phyloP scores from a whole-genome alignment of 2,113 vertebrate genomes.

The Neofelis nebulosa region DNA sequence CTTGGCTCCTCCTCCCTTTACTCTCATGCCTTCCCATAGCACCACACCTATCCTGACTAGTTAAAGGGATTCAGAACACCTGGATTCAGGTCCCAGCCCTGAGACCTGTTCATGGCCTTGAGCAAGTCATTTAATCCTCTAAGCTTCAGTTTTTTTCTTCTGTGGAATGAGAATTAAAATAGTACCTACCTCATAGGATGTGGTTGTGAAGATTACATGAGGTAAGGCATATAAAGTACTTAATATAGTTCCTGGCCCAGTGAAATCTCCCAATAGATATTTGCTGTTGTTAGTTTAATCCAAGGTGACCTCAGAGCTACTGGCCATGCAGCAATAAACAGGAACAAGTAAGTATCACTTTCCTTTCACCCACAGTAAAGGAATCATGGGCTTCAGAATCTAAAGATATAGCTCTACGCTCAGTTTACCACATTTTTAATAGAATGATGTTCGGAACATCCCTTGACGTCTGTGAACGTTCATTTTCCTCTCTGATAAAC shows the following conservation, averaged over 20 bases:
- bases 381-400: background rate
- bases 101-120: background rate
- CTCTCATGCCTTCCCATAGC: background rate
- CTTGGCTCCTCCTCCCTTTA: background rate
- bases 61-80: background rate
- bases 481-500: constrained; percentile 49
- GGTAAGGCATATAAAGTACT: background rate
- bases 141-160: constrained; percentile 5
- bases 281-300: constrained; percentile 52
- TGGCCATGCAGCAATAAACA: constrained; percentile 15
- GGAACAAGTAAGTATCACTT: constrained; percentile 16
- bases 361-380: background rate
- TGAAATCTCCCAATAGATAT: background rate
- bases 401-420: background rate
- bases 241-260: background rate
- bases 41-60: background rate
- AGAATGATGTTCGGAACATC: background rate
- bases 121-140: background rate
- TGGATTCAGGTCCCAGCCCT: background rate
- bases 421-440: background rate
- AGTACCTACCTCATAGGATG: background rate
- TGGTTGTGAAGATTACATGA: constrained; percentile 22
- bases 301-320: constrained; percentile 27
- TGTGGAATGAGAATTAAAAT: constrained; percentile 20
- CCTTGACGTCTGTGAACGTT: background rate